Base-by-base conservation (phyloP, 2,797 vertebrate genomes). In the Ctenopoma kingsleyae region DNA sequence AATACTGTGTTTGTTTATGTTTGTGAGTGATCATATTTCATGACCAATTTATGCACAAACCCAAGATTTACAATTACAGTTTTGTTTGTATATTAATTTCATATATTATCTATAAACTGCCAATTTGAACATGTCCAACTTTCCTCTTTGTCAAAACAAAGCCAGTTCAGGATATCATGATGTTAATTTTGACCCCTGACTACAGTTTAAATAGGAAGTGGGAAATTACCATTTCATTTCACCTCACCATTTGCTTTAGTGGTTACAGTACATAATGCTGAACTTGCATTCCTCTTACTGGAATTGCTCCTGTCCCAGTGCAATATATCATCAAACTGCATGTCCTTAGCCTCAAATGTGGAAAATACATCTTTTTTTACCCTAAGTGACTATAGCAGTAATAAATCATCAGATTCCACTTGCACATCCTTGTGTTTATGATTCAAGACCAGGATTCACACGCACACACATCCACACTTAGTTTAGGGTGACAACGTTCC, bases 391-490 rank as follows among this genome's bases (percentile, higher is more conserved):
- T 60, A 22, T 56, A 61, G 68, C 55, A 15, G 74, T 52, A 56
- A 89, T 89, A 84, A 86, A 89, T 88, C 82, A 86, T 11, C 35
- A 17, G 53, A 72, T 70, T 67, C 43, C 51, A 43, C 7, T 36
- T 30, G 13, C 71, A 60, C 71, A 84, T 71, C 51, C 59, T 49
- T 9, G 25, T 16, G 32, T 51, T 65, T 46, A 40, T 83, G 75
- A 81, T 81, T 74, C 67, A 74, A 81, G 77, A 74, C 66, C 20
- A 4, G 78, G 32, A 13, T 44, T 75, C 59, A n/a, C 61, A 36
- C 15, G 19, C n/a, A 19, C 27, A 6, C 13, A 16, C 43, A 55
- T 19, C 2, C 35, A 57, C 62, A 3, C 3, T 9, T 27, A 32
- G 50, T 56, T 58, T 43, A 25, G n/a, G 19, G 59, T 43, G 67